These are phyloP conservation scores for Anser cygnoides DNA, from an alignment of 2,113 vertebrate species.

Conservation along the genomic window DNA sequence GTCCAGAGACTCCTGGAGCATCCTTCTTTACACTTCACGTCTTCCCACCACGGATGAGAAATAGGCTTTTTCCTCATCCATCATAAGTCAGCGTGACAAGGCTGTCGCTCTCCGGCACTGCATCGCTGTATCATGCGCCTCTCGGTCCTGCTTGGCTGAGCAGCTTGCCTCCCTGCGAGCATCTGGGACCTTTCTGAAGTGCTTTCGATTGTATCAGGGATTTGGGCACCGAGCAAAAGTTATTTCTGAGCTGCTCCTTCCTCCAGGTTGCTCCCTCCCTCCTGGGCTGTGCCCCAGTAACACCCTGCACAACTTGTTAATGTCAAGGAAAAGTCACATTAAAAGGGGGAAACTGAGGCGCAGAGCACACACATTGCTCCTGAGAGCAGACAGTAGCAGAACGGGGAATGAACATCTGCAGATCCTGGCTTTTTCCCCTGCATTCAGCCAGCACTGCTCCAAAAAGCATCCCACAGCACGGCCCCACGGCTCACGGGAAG, in stretches of 20 bases:
- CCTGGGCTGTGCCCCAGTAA: neutral
- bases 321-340: fast-evolving
- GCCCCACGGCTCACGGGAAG: neutral
- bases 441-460: neutral
- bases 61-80: constrained; percentile 78
- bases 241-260: neutral
- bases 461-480: neutral
- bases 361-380: fast-evolving
- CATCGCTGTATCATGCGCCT: constrained; percentile 14
- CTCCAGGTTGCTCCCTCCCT: neutral
- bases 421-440: neutral
- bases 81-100: constrained; percentile 76
- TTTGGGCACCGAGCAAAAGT: constrained; percentile 5
- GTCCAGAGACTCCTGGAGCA: constrained; percentile 58
- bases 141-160: constrained; percentile 23
- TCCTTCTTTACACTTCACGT: constrained; percentile 77
- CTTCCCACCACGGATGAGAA: constrained; percentile 68
- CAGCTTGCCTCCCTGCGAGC: constrained; percentile 1
- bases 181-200: constrained; percentile 41
- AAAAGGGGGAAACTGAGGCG: constrained; percentile 37
- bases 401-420: neutral
- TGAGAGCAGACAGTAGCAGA: neutral
- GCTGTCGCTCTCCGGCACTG: constrained; percentile 48
- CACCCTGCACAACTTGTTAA: fast-evolving
- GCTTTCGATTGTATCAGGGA: neutral